Evolutionary conservation across 2,888 invertebrate species (phyloP), one percentile per base, ranked within the genome.

Genomic region (Yponomeuta malinellus): DNA sequence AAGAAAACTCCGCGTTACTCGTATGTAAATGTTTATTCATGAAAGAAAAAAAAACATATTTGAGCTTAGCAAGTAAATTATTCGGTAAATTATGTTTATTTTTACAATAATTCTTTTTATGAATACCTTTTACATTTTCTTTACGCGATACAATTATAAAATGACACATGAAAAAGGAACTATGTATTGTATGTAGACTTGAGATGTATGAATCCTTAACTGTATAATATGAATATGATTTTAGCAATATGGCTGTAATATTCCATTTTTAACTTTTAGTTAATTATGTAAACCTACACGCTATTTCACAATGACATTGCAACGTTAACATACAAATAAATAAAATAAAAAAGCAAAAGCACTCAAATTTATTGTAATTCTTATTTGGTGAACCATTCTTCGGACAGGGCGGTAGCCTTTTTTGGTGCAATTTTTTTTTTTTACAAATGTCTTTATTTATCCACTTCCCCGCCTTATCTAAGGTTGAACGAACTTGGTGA

Each of bases 141-240:
- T 86, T 84, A 88, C 81, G 84, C 82, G 83, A 59, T 89, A 88
- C 83, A 87, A 86, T 86, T 87, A 89, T 79, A 82, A 88, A 85
- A 92, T 92, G 92, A 92, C 92, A 92, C 92, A 90, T 90, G 84
- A 88, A 83, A 90, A 88, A 92, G 92, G 92, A 92, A 92, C 92
- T 91, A 88, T 92, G 52, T 59, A 59, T 64, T 89, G 92, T 84
- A 89, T 86, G 81, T 85, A 84, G 84, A 90, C 86, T 89, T 87
- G 89, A 89, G 87, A 89, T 89, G 88, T 83, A 82, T 83, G 84
- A 83, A 78, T 33, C 76, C 82, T 82, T 81, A 84, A 83, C 75
- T 59, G 69, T 79, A 80, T 80, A 84, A 81, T 82, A 82, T 77
- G 83, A 81, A 78, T 59, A 59, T 59, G 52, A 59, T 59, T 59